Evolutionary conservation across 2,113 vertebrate species (phyloP).

Genomic region (Anhinga anhinga): DNA sequence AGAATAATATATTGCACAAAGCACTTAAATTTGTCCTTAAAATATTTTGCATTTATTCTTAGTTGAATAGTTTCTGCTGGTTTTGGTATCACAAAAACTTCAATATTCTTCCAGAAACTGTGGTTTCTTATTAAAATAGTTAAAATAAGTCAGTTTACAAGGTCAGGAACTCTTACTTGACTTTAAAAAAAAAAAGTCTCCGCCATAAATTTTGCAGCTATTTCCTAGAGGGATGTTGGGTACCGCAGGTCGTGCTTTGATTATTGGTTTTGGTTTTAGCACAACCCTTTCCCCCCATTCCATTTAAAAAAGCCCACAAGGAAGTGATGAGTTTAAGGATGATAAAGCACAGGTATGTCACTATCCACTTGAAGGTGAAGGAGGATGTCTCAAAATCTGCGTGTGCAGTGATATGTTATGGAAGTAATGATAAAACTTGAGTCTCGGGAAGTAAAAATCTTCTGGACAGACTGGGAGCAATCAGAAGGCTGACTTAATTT

Average conservation of each 20-base stretch:
- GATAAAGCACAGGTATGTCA: background rate
- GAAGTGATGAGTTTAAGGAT: background rate
- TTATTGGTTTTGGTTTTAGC: slow-evolving; percentile 45
- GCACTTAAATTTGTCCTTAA: slow-evolving; percentile 15
- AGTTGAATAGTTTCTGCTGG: background rate
- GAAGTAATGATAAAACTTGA: slow-evolving; percentile 2
- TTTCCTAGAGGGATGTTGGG: slow-evolving; percentile 22
- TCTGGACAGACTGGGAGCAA: slow-evolving; percentile 18
- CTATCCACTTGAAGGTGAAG: background rate
- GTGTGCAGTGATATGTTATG: background rate
- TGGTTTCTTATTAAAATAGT: background rate
- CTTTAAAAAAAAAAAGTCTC: background rate
- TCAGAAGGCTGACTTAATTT: slow-evolving; percentile 60
- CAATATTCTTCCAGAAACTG: background rate
- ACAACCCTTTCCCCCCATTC: background rate
- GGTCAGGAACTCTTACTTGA: background rate
- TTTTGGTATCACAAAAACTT: background rate
- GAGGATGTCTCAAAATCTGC: background rate
- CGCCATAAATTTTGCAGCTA: slow-evolving; percentile 43
- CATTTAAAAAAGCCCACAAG: background rate
- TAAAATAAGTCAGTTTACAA: background rate
- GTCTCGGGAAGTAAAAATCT: background rate
- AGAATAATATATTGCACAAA: background rate
- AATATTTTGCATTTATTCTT: background rate
- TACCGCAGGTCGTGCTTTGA: background rate